A percentile compares a stretch with the other conserved stretches of the same genome.
These are phyloP conservation scores for Drosophila biarmipes DNA, from an alignment of 1,140 invertebrate species.

Conservation along the genomic window DNA sequence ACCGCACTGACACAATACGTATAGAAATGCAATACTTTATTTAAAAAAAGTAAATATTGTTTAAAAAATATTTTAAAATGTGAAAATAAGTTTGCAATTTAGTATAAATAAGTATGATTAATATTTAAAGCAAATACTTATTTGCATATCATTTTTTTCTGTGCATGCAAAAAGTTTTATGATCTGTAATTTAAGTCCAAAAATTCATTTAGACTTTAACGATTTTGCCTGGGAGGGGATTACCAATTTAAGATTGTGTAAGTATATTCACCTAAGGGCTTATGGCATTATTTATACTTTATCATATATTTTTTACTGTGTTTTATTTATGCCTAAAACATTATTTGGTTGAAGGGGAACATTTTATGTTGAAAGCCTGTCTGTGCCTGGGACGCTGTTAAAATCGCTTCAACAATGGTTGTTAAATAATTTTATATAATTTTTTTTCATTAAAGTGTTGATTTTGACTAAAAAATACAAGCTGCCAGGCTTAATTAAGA, in stretches of 20 bases:
- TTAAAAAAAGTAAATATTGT: background rate
- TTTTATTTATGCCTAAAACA: background rate
- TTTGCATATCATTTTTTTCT: background rate
- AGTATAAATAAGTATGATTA: no score
- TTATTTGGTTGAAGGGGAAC: background rate
- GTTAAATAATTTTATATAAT: background rate
- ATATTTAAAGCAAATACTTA: background rate
- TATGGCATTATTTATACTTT: background rate
- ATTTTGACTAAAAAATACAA: background rate
- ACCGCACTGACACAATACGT: conserved; percentile 17
- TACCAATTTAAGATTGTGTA: conserved; percentile 17
- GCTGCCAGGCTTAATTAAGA: conserved; percentile 5
- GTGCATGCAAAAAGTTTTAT: conserved; percentile 34
- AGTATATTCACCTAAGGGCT: background rate
- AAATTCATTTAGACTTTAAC: conserved; percentile 2
- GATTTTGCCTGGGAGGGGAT: conserved; percentile 2
- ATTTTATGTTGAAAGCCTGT: background rate
- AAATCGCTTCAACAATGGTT: no score
- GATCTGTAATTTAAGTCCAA: conserved; percentile 36
- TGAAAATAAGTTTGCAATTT: no score
- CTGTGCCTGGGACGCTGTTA: no score
- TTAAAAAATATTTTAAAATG: no score
- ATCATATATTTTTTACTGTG: background rate
- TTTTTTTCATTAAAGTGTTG: background rate
- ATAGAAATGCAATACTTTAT: no score